Percentiles rank a stretch among this genome's conserved stretches.
phyloP scores from a whole-genome alignment of 2,888 invertebrate species.

The Acanthoscelides obtectus region DNA sequence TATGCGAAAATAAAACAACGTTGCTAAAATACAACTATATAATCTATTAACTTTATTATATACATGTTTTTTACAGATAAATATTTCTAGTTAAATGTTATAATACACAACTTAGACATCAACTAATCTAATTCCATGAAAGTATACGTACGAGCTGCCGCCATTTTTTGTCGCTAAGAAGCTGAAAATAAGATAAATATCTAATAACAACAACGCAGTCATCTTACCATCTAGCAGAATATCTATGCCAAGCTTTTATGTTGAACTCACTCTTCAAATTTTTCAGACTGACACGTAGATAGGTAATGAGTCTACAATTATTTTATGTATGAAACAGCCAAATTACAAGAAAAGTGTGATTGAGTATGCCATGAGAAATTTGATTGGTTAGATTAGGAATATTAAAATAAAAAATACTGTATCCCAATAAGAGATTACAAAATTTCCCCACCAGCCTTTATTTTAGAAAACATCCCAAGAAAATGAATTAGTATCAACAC shows the following conservation, averaged over 20 bases:
- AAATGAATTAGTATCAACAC: no score
- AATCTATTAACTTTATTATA: slow-evolving; percentile 37
- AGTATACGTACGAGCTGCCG: slow-evolving; percentile 34
- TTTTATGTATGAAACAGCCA: no score
- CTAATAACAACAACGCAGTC: slow-evolving; percentile 14
- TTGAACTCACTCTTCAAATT: neutral
- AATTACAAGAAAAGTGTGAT: no score
- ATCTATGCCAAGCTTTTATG: neutral
- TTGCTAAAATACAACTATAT: slow-evolving; percentile 31
- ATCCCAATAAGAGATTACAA: no score
- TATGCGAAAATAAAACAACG: slow-evolving; percentile 14
- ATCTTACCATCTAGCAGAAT: slow-evolving; percentile 7
- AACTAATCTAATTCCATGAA: slow-evolving; percentile 19
- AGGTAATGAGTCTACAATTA: no score
- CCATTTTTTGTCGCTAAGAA: slow-evolving; percentile 26
- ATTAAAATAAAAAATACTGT: no score
- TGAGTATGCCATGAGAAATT: no score
- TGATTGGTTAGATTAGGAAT: no score
- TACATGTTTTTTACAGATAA: slow-evolving; percentile 41
- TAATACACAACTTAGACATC: slow-evolving; percentile 40
- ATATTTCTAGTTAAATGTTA: slow-evolving; percentile 39
- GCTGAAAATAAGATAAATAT: slow-evolving; percentile 22
- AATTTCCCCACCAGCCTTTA: no score
- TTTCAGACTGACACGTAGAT: no score
- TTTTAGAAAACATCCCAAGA: no score